Evolutionary conservation across 2,888 invertebrate species (phyloP).

Genomic region (Atrina japonica): DNA sequence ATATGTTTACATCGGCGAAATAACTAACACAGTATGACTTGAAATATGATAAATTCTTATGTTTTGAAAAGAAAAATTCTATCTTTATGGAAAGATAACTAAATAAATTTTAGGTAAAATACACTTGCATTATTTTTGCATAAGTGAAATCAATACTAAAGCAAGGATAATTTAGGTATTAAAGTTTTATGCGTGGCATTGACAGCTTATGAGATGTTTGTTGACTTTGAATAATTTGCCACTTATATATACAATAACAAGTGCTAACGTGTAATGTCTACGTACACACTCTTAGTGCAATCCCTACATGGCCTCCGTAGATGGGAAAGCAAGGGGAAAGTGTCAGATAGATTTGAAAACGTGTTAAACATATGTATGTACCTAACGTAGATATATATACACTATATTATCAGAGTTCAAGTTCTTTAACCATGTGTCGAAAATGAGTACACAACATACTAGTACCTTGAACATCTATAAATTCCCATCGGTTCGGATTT

Average conservation of each 20-base stretch:
- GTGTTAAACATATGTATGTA: conserved; percentile 41
- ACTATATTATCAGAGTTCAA: not conserved
- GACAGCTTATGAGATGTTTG: not conserved
- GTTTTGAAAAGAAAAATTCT: not conserved
- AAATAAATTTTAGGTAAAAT: not conserved
- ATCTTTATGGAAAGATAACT: not conserved
- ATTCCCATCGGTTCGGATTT: not conserved
- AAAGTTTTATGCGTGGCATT: too few species aligned
- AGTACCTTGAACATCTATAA: conserved; percentile 13
- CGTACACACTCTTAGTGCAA: not conserved
- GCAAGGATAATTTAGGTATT: not conserved
- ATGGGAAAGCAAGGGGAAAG: not conserved
- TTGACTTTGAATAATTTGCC: not conserved
- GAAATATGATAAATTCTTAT: too few species aligned
- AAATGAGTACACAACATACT: conserved; percentile 1
- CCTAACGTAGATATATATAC: not conserved
- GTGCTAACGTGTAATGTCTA: not conserved
- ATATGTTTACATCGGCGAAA: too few species aligned
- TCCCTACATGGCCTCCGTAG: not conserved
- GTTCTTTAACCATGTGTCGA: conserved; percentile 11
- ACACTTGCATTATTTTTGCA: not conserved
- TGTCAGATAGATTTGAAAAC: conserved; percentile 7
- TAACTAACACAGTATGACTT: too few species aligned
- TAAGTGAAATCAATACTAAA: too few species aligned
- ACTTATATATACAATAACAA: conserved; percentile 7